These are phyloP conservation scores for Naja naja DNA, from an alignment of 2,113 vertebrate genomes.

Conservation along the genomic window DNA sequence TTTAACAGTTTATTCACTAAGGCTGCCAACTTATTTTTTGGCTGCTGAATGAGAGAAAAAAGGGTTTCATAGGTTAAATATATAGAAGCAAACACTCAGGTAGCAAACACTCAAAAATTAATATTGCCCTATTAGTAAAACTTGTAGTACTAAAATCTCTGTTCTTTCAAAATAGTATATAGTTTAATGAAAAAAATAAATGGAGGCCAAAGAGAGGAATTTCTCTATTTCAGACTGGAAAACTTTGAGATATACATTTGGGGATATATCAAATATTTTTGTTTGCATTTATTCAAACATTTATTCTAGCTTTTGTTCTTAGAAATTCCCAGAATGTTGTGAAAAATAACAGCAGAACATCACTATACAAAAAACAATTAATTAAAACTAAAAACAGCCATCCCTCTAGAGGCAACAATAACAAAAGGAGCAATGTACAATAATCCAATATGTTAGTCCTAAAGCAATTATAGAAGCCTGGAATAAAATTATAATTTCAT, in stretches of 20 bases:
- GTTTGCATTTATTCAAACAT: neutral
- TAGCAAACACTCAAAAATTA: neutral
- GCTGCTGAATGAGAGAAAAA: neutral
- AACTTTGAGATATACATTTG: neutral
- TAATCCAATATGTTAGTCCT: neutral
- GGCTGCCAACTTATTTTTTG: neutral
- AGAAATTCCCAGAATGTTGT: neutral
- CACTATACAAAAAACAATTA: neutral
- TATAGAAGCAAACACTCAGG: neutral
- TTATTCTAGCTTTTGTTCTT: neutral
- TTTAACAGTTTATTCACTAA: neutral
- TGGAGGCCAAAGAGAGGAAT: neutral
- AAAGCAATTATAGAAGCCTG: neutral
- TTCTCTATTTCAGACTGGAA: neutral
- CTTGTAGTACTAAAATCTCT: neutral
- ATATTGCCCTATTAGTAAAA: neutral
- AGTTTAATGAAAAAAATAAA: neutral
- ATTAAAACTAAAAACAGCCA: neutral
- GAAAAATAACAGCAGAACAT: neutral
- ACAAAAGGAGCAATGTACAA: neutral
- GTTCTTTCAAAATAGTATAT: neutral
- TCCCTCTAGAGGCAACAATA: neutral
- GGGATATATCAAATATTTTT: neutral
- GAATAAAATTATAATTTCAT: neutral
- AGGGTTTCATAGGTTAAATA: neutral